phyloP scores from a whole-genome alignment of 2,797 vertebrate species.

The Fratercula arctica region DNA sequence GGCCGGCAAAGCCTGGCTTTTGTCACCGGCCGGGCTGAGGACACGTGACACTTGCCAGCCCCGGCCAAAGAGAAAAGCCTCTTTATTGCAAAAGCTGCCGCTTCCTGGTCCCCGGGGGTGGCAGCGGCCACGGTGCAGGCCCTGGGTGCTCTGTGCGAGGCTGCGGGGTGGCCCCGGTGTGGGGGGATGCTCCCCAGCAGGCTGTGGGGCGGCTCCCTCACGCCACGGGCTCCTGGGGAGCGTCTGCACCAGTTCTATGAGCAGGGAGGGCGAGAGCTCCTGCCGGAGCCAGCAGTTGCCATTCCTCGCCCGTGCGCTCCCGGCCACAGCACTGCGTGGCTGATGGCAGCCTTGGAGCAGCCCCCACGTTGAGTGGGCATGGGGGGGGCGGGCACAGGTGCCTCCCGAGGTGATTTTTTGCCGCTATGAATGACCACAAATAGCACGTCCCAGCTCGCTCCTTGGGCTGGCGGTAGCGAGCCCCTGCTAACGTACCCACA shows the following conservation, averaged over 20 bases:
- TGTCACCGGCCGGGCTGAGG: fast-evolving
- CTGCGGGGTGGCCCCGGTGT: neutral
- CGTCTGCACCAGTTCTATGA: fast-evolving
- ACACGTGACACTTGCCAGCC: neutral
- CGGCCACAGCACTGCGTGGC: fast-evolving
- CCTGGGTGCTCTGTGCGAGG: fast-evolving
- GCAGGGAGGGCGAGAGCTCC: neutral
- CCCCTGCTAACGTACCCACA: fast-evolving
- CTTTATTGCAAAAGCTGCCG: neutral
- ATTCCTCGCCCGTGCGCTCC: fast-evolving
- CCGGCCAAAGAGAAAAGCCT: neutral
- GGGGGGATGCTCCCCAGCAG: neutral
- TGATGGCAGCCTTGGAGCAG: fast-evolving
- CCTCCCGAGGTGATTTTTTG: neutral
- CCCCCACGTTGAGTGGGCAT: fast-evolving
- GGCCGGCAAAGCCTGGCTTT: neutral
- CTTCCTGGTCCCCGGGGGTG: fast-evolving
- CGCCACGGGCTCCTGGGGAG: neutral
- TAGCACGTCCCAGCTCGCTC: fast-evolving
- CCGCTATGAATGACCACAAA: neutral
- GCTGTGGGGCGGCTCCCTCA: neutral
- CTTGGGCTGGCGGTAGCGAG: fast-evolving
- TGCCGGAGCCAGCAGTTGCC: neutral
- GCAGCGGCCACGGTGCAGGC: fast-evolving
- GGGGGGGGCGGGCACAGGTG: neutral